These are phyloP conservation scores for Ypsolopha scabrella DNA, from an alignment of 2,888 invertebrate species.

Conservation along the genomic window DNA sequence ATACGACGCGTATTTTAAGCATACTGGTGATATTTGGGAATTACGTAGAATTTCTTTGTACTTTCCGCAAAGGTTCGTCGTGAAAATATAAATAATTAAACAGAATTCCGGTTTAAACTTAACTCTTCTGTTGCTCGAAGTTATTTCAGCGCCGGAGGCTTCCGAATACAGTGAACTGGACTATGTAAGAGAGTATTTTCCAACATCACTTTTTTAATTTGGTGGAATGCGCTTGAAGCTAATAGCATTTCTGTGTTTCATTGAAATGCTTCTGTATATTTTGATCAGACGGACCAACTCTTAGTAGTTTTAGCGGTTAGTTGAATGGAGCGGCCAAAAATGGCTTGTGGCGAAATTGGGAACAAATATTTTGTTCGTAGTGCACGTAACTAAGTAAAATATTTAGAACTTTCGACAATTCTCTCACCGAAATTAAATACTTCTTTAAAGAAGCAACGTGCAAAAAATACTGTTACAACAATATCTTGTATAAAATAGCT, in stretches of 20 bases:
- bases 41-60: background rate
- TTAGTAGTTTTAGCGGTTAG: constrained; percentile 53
- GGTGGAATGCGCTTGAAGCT: background rate
- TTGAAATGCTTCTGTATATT: constrained; percentile 27
- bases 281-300: constrained; percentile 58
- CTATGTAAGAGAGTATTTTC: background rate
- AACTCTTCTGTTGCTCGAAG: background rate
- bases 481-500: too few relatives aligned
- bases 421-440: too few relatives aligned
- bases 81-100: too few relatives aligned
- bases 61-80: background rate
- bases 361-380: background rate
- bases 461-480: too few relatives aligned
- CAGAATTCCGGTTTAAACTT: too few relatives aligned
- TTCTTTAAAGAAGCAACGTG: too few relatives aligned
- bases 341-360: background rate
- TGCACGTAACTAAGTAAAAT: background rate
- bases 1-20: background rate
- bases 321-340: constrained; percentile 17
- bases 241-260: constrained; percentile 12
- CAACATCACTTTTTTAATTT: background rate
- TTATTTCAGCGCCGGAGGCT: background rate
- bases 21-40: background rate
- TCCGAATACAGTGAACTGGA: background rate
- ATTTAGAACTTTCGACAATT: too few relatives aligned